phyloP scores from a whole-genome alignment of 1,140 invertebrate species.

The Drosophila sechellia region DNA sequence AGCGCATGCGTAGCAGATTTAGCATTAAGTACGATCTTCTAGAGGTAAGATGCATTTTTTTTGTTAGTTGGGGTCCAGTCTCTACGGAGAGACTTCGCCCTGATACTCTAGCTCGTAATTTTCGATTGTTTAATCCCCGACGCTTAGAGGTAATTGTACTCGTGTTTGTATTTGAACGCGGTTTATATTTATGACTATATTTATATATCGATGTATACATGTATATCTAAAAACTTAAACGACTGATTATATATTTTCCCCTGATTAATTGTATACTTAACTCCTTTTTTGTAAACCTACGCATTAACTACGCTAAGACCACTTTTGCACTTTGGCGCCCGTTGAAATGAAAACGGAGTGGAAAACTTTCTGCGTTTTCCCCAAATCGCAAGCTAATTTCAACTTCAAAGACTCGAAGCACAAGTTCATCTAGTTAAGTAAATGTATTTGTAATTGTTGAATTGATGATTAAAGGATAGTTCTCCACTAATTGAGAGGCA shows the following conservation, averaged over 20 bases:
- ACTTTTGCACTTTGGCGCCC: conserved; percentile 15
- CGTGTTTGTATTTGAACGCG: conserved; percentile 24
- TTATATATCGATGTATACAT: conserved; percentile 69
- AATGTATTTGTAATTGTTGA: conserved; percentile 76
- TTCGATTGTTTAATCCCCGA: conserved; percentile 53
- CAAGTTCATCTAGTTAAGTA: conserved; percentile 74
- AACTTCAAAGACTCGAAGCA: conserved; percentile 77
- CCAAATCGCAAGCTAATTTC: conserved; percentile 25
- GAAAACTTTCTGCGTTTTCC: not conserved
- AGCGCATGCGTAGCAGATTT: conserved; percentile 33
- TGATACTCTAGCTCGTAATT: conserved; percentile 46
- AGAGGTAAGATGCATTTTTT: conserved; percentile 36
- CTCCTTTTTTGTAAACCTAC: conserved; percentile 51
- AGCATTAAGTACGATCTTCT: conserved; percentile 23
- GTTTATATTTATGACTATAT: conserved; percentile 51
- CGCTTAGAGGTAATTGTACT: conserved; percentile 34
- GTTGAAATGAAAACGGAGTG: conserved; percentile 1
- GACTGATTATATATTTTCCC: conserved; percentile 80
- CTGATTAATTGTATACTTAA: conserved; percentile 46
- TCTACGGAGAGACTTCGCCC: conserved; percentile 28
- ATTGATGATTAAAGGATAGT: conserved; percentile 27
- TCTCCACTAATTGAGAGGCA: conserved; percentile 1
- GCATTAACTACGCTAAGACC: conserved; percentile 37
- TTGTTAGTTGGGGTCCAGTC: conserved; percentile 12
- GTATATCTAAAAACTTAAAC: conserved; percentile 75